A percentile compares a stretch with the other conserved stretches of the same genome.
Conservation (phyloP, 2,797 vertebrate genomes). For the Aulostomus chinensis region DNA sequence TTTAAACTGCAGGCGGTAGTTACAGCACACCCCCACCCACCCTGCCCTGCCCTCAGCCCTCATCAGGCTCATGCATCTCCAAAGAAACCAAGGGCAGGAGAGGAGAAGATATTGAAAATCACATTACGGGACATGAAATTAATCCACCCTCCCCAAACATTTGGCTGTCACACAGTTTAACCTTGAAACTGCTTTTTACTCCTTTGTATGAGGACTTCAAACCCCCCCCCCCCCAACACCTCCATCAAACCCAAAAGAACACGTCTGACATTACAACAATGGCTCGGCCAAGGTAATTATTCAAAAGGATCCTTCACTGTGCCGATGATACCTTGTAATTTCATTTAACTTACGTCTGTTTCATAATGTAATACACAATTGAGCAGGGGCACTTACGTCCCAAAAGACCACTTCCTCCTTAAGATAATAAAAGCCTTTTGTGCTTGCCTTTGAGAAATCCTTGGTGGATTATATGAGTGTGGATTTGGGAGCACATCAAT, state of each 20-base stretch:
- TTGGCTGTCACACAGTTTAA: constrained; percentile 72
- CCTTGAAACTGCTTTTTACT: constrained; percentile 68
- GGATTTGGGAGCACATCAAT: constrained; percentile 72
- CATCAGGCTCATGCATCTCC: constrained; percentile 56
- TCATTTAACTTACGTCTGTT: constrained; percentile 76
- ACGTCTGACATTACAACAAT: constrained; percentile 64
- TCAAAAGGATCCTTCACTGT: constrained; percentile 63
- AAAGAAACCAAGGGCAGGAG: constrained; percentile 68
- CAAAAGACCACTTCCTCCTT: constrained; percentile 75
- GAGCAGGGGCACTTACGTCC: constrained; percentile 61
- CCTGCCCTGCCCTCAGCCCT: constrained; percentile 38
- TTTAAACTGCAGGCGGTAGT: constrained; percentile 50
- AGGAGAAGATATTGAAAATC: constrained; percentile 71
- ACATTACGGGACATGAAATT: constrained; percentile 79
- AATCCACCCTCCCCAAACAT: constrained; percentile 74
- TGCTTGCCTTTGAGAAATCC: constrained; percentile 80
- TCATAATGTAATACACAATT: constrained; percentile 72
- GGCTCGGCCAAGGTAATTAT: constrained; percentile 66
- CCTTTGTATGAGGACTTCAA: constrained; percentile 42
- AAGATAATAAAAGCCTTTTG: constrained; percentile 78
- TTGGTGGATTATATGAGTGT: constrained; percentile 70
- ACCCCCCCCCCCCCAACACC: constrained; percentile 5
- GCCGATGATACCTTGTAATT: constrained; percentile 75
- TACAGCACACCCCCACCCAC: constrained; percentile 8
- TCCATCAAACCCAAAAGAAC: constrained; percentile 52